A percentile compares a stretch with the other conserved stretches of the same genome.
These are phyloP conservation scores for Camponotus floridanus DNA, from an alignment of 1,140 invertebrate species.

Conservation along the genomic window DNA sequence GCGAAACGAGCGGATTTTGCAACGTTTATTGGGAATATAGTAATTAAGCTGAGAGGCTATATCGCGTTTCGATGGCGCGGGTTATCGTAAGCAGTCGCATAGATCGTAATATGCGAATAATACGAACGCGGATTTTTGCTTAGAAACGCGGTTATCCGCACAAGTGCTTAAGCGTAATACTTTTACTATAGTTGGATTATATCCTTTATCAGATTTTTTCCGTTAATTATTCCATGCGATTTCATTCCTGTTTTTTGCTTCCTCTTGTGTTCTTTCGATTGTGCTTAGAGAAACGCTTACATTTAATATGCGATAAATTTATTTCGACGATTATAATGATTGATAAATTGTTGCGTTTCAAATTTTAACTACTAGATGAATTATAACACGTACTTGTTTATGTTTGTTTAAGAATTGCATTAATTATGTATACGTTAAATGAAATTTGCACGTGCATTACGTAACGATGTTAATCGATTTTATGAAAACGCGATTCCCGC, in stretches of 20 bases:
- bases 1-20: background rate
- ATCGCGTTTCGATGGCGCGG: background rate
- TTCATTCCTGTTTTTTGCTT: background rate
- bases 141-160: background rate
- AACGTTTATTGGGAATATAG: conserved; percentile 45
- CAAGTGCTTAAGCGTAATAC: background rate
- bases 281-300: too few relatives aligned
- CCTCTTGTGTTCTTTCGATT: background rate
- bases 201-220: background rate
- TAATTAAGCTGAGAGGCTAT: conserved; percentile 39
- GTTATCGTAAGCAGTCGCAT: background rate
- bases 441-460: conserved; percentile 4
- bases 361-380: conserved; percentile 5
- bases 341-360: background rate
- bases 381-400: background rate
- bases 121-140: background rate
- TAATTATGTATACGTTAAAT: conserved; percentile 5
- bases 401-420: too few relatives aligned
- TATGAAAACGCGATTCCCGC: conserved; percentile 24
- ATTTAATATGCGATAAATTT: too few relatives aligned
- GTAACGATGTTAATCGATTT: conserved; percentile 17
- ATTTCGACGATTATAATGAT: conserved; percentile 1
- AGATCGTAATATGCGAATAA: conserved; percentile 32
- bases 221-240: background rate
- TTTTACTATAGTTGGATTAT: background rate